Evolutionary conservation across 1,140 invertebrate genomes (phyloP).

Genomic region (Hyles euphorbiae): DNA sequence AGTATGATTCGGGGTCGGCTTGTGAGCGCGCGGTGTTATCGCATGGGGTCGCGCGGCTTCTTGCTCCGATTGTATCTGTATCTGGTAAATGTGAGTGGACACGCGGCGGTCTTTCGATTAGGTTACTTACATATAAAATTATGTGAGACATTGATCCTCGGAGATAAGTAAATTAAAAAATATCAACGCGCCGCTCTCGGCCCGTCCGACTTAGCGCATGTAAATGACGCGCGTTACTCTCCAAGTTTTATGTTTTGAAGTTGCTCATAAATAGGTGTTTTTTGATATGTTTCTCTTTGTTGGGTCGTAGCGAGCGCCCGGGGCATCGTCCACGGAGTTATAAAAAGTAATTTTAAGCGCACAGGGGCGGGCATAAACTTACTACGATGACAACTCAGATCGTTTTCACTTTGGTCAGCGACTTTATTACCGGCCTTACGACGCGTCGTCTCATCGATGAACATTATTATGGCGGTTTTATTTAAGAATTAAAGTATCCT

Average conservation of each 20-base stretch:
- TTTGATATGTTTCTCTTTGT: constrained; percentile 20
- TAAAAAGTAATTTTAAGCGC: constrained; percentile 48
- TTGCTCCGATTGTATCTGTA: constrained; percentile 66
- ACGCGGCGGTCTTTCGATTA: constrained; percentile 51
- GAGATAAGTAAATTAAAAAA: constrained; percentile 31
- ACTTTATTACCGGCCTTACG: constrained; percentile 38
- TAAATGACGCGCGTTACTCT: constrained; percentile 1
- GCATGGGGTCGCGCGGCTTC: constrained; percentile 57
- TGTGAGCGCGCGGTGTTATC: constrained; percentile 56
- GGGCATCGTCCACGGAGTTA: constrained; percentile 20
- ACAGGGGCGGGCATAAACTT: constrained; percentile 32
- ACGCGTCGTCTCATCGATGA: constrained; percentile 22
- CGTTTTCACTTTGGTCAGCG: constrained; percentile 43
- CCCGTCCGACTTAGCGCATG: constrained; percentile 15
- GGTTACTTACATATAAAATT: constrained; percentile 55
- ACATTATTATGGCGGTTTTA: constrained; percentile 29
- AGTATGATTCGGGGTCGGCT: constrained; percentile 36
- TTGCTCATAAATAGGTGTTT: constrained; percentile 3
- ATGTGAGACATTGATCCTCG: constrained; percentile 54
- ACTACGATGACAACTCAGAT: constrained; percentile 53
- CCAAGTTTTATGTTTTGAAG: not conserved
- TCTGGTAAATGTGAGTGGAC: constrained; percentile 62
- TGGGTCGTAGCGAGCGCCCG: constrained; percentile 12
- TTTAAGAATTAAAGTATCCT: constrained; percentile 4
- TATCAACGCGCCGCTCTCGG: constrained; percentile 11